Percentiles rank a stretch among this genome's conserved stretches.
phyloP scores from a whole-genome alignment of 2,797 vertebrate species.

The Alcedo atthis region DNA sequence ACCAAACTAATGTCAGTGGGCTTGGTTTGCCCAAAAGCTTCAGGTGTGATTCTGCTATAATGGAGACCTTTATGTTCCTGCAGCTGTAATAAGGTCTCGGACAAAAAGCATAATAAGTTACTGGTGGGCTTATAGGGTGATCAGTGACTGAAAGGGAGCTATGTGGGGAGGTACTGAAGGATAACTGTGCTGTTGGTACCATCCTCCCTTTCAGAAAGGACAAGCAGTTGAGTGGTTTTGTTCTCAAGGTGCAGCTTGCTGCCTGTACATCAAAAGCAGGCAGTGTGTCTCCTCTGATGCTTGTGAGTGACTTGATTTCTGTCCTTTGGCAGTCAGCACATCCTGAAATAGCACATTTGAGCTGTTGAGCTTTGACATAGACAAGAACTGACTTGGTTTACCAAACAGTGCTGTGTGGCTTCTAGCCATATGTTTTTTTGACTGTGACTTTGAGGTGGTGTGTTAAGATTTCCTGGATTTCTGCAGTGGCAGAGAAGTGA shows the following conservation, averaged over 20 bases:
- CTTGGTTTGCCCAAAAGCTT: neutral
- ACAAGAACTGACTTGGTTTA: neutral
- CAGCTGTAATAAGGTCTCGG: neutral
- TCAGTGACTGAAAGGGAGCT: neutral
- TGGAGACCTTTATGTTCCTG: neutral
- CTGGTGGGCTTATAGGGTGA: neutral
- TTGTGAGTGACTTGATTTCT: neutral
- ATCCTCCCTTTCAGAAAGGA: neutral
- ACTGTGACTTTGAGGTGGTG: constrained; percentile 7
- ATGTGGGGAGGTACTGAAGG: accelerated
- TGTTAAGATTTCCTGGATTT: constrained; percentile 7
- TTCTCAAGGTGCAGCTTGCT: neutral
- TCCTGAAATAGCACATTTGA: neutral
- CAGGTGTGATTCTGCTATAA: neutral
- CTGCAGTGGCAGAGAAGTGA: neutral
- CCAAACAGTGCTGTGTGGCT: neutral
- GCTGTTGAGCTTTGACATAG: neutral
- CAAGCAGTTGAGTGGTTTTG: neutral
- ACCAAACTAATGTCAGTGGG: neutral
- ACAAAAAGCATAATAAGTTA: neutral
- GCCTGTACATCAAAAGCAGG: neutral
- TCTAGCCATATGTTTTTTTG: constrained; percentile 15
- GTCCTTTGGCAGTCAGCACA: neutral
- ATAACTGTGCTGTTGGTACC: neutral
- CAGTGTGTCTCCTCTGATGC: neutral